A percentile compares a stretch with the other conserved stretches of the same genome.
phyloP scores from a whole-genome alignment of 2,113 vertebrate species.

The Cynoglossus semilaevis region DNA sequence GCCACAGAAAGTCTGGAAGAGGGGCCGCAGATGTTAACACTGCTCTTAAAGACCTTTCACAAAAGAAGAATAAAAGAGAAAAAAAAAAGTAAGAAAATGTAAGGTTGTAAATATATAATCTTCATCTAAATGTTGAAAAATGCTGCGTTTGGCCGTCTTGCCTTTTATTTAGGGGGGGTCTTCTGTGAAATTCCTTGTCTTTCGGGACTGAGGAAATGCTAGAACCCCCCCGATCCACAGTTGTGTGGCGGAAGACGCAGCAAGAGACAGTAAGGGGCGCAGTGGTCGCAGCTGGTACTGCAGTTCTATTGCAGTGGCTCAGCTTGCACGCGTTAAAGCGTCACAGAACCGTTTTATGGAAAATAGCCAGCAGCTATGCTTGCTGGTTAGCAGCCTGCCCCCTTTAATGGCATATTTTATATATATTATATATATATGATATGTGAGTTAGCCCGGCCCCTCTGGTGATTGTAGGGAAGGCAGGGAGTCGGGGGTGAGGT shows the following conservation, averaged over 20 bases:
- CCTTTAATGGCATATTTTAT: slow-evolving; percentile 80
- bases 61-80: slow-evolving; percentile 50
- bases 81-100: slow-evolving; percentile 54
- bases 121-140: slow-evolving; percentile 73
- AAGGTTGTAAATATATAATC: slow-evolving; percentile 83
- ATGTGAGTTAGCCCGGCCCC: slow-evolving; percentile 83
- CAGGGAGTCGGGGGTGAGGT: slow-evolving; percentile 38
- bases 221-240: slow-evolving; percentile 9
- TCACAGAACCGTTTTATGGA: slow-evolving; percentile 10
- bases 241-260: slow-evolving; percentile 58
- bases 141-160: slow-evolving; percentile 61
- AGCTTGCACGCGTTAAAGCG: slow-evolving; percentile 51
- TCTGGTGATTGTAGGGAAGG: slow-evolving; percentile 58
- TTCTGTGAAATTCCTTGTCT: slow-evolving; percentile 29
- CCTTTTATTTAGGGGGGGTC: slow-evolving; percentile 42
- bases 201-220: slow-evolving; percentile 21
- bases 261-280: slow-evolving; percentile 70
- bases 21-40: slow-evolving; percentile 79
- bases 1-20: slow-evolving; percentile 53
- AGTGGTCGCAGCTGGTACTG: slow-evolving; percentile 71
- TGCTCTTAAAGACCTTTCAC: slow-evolving; percentile 70
- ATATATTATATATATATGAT: slow-evolving; percentile 85
- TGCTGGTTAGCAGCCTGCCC: slow-evolving; percentile 66
- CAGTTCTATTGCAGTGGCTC: slow-evolving; percentile 79
- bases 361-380: slow-evolving; percentile 66